Evolutionary conservation across 2,888 invertebrate species (phyloP).

Genomic region (Andricus quercusramuli): DNA sequence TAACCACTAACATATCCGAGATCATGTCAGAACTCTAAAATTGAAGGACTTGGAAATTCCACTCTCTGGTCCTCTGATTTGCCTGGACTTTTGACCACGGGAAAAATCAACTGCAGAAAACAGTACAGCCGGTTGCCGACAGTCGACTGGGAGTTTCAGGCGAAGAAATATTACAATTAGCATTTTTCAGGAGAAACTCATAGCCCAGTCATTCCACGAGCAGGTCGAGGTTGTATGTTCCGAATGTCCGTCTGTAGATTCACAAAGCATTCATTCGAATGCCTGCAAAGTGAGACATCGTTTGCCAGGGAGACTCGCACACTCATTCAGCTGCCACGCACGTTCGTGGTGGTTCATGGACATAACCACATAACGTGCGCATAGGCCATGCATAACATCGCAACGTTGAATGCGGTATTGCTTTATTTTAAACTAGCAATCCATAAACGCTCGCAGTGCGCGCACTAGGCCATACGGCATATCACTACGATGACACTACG

Average conservation of each 20-base stretch:
- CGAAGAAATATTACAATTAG: not conserved
- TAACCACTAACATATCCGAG: not conserved
- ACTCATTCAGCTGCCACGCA: not conserved
- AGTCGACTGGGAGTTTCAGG: not conserved
- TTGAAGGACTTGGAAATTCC: not conserved
- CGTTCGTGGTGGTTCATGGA: slow-evolving; percentile 1
- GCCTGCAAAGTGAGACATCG: slow-evolving; percentile 1
- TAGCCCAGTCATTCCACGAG: not conserved
- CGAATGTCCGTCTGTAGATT: not conserved
- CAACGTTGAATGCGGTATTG: slow-evolving; percentile 56
- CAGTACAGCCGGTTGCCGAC: too few relatives aligned
- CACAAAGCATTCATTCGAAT: not conserved
- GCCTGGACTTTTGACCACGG: too few relatives aligned
- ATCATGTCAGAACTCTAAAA: not conserved
- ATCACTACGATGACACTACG: not conserved
- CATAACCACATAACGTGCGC: slow-evolving; percentile 45
- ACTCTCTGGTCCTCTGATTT: not conserved
- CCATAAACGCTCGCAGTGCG: slow-evolving; percentile 56
- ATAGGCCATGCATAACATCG: slow-evolving; percentile 49
- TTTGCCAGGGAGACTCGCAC: not conserved
- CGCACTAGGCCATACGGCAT: slow-evolving; percentile 38
- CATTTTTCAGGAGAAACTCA: not conserved
- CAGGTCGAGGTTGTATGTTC: not conserved
- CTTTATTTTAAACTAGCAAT: slow-evolving; percentile 62
- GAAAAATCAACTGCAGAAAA: too few relatives aligned